phyloP scores from a whole-genome alignment of 2,888 invertebrate species.

The Machimus atricapillus region DNA sequence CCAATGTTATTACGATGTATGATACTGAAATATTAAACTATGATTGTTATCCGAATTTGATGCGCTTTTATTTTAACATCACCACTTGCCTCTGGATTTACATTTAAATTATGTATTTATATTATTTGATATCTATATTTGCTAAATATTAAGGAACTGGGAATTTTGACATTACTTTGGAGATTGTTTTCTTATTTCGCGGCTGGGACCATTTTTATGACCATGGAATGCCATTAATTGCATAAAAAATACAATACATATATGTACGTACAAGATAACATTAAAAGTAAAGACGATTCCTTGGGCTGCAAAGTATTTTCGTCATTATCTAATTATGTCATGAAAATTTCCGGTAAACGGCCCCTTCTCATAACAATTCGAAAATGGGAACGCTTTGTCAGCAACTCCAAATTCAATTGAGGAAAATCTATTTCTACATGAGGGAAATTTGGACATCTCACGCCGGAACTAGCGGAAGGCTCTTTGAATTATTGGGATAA shows the following conservation, averaged over 20 bases:
- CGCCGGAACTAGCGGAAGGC: background rate
- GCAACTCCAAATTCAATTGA: background rate
- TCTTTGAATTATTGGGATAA: conserved; percentile 5
- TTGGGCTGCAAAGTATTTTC: background rate
- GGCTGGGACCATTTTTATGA: too few species aligned
- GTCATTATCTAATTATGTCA: background rate
- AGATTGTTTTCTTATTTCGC: too few species aligned
- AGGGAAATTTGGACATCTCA: conserved; percentile 4
- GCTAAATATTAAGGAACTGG: too few species aligned
- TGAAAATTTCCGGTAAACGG: background rate
- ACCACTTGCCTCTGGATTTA: background rate
- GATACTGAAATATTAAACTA: conserved; percentile 45
- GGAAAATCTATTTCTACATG: background rate
- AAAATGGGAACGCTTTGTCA: background rate
- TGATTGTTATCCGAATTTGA: conserved; percentile 45
- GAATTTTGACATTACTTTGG: too few species aligned
- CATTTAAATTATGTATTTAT: too few species aligned
- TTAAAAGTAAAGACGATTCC: background rate
- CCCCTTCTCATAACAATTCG: background rate
- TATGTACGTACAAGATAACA: background rate
- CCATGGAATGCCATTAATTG: too few species aligned
- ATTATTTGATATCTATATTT: too few species aligned
- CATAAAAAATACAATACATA: too few species aligned
- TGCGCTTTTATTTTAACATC: background rate
- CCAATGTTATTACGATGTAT: conserved; percentile 42